A percentile compares a stretch with the other conserved stretches of the same genome.
Conservation (phyloP, 2,797 vertebrate species). For the Eulemur rubriventer region DNA sequence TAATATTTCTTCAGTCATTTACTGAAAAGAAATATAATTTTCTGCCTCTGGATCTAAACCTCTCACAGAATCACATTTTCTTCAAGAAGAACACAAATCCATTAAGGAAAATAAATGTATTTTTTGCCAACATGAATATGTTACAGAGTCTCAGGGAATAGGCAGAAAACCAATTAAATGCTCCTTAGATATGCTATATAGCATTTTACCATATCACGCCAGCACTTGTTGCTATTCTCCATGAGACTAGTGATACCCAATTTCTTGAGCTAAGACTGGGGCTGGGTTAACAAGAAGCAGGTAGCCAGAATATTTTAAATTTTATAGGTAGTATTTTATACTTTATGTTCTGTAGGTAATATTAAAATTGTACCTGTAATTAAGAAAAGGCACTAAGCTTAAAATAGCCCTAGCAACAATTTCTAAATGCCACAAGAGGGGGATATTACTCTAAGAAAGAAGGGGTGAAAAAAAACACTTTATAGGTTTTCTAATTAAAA, state of each 20-base stretch:
- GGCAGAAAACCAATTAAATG: neutral
- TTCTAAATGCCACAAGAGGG: slow-evolving; percentile 59
- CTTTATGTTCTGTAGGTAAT: neutral
- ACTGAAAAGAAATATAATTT: neutral
- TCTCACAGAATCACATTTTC: neutral
- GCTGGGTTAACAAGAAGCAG: neutral
- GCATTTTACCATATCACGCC: neutral
- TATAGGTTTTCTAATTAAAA: neutral
- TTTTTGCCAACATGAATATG: neutral
- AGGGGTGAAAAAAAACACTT: neutral
- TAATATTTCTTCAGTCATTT: neutral
- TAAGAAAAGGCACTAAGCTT: neutral
- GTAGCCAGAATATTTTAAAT: neutral
- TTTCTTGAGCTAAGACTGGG: neutral
- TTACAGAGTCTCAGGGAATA: neutral
- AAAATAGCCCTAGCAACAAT: neutral
- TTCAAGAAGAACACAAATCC: neutral
- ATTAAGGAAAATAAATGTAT: neutral
- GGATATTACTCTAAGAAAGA: neutral
- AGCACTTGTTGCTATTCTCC: neutral
- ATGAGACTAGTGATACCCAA: neutral
- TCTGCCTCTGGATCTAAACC: neutral
- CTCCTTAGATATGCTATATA: neutral
- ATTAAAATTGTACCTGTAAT: neutral
- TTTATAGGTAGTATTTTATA: neutral